phyloP scores from a whole-genome alignment of 2,113 vertebrate species.

The Austrofundulus limnaeus region DNA sequence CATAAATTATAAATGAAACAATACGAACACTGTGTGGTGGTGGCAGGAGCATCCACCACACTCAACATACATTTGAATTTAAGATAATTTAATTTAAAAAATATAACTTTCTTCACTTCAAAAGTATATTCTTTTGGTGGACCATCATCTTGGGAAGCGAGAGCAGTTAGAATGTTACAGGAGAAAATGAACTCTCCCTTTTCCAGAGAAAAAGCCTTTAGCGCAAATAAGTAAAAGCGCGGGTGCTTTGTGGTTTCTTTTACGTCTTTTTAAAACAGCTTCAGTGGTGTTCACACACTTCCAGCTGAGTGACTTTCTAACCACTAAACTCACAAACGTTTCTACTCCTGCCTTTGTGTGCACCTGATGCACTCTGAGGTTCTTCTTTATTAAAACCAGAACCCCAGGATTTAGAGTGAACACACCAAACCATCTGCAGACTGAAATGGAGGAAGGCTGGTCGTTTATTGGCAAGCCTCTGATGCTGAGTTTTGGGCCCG shows the following conservation, averaged over 20 bases:
- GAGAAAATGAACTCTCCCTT: no score
- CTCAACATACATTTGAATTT: no score
- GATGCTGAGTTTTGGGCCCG: not conserved
- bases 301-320: conserved; percentile 1
- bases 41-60: no score
- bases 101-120: no score
- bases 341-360: not conserved
- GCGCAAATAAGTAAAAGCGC: conserved; percentile 5
- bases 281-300: conserved; percentile 1
- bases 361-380: not conserved
- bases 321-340: rapidly evolving
- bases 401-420: not conserved
- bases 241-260: conserved; percentile 13
- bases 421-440: not conserved
- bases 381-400: not conserved
- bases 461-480: not conserved
- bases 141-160: no score
- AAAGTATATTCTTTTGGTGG: no score
- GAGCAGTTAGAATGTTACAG: no score
- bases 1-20: no score
- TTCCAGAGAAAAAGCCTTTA: conserved; percentile 26
- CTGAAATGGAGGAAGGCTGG: not conserved
- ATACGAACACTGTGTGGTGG: no score
- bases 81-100: no score
- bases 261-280: not conserved